Percentiles rank a stretch among this genome's conserved stretches.
Evolutionary conservation across 1,140 invertebrate species (phyloP).

Genomic region (Drosophila sproati): DNA sequence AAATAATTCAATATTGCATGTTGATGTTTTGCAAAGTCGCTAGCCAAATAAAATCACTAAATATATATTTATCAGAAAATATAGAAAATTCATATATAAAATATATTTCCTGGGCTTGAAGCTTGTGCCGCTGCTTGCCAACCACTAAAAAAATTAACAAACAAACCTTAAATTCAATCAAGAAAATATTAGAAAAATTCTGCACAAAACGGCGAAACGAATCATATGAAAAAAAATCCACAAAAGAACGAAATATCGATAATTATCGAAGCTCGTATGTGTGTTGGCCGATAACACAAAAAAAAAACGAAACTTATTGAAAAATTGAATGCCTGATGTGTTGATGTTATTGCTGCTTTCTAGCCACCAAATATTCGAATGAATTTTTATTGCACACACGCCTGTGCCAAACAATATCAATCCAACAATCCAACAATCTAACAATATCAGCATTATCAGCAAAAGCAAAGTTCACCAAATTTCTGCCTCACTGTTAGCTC

Average conservation of each 20-base stretch:
- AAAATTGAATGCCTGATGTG: slow-evolving; percentile 31
- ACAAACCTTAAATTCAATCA: neutral
- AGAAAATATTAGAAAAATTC: slow-evolving; percentile 35
- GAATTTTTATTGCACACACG: slow-evolving; percentile 63
- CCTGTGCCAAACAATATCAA: slow-evolving; percentile 64
- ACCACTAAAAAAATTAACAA: slow-evolving; percentile 17
- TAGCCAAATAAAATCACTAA: slow-evolving; percentile 29
- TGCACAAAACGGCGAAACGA: slow-evolving; percentile 71
- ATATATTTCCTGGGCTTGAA: slow-evolving; percentile 30
- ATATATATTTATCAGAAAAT: slow-evolving; percentile 16
- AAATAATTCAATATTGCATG: slow-evolving; percentile 66
- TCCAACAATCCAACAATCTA: slow-evolving; percentile 28
- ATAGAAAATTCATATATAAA: slow-evolving; percentile 18
- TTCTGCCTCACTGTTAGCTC: slow-evolving; percentile 26
- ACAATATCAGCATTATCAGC: slow-evolving; percentile 41
- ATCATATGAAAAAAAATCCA: slow-evolving; percentile 55
- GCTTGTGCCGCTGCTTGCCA: slow-evolving; percentile 36
- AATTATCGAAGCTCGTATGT: slow-evolving; percentile 59
- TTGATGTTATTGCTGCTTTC: slow-evolving; percentile 39
- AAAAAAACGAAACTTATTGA: slow-evolving; percentile 9
- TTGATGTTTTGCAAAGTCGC: slow-evolving; percentile 71
- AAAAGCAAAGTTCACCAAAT: slow-evolving; percentile 28
- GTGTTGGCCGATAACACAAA: slow-evolving; percentile 47
- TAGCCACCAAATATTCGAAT: slow-evolving; percentile 36
- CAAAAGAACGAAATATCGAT: slow-evolving; percentile 55